Conservation (phyloP, 2,797 vertebrate species). For the Sebastes nivosus region DNA sequence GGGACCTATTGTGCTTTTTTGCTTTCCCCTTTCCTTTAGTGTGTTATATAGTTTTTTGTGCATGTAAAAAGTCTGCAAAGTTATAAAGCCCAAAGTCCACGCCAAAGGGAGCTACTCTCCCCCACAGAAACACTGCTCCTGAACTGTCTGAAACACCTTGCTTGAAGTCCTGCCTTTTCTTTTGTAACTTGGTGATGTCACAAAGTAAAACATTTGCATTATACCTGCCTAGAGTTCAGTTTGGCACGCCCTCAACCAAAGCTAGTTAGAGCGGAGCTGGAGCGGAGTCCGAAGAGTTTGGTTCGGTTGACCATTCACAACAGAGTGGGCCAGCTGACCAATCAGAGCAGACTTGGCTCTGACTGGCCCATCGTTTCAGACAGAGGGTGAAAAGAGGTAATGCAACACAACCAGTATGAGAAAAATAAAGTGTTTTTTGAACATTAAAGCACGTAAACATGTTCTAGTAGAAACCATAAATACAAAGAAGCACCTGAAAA, state of each 20-base stretch:
- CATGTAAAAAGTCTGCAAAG: not conserved
- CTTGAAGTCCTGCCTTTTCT: not conserved
- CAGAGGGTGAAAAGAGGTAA: too few species aligned
- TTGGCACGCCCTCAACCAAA: not conserved
- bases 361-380: too few species aligned
- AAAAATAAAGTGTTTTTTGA: too few species aligned
- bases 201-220: not conserved
- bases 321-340: not conserved
- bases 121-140: not conserved
- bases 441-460: too few species aligned
- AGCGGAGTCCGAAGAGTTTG: not conserved
- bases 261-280: not conserved
- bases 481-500: too few species aligned
- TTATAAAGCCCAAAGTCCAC: not conserved
- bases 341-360: not conserved
- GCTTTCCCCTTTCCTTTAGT: not conserved
- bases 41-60: not conserved
- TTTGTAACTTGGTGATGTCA: not conserved
- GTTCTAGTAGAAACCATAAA: too few species aligned
- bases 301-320: not conserved
- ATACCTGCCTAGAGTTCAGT: too few species aligned
- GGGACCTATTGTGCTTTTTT: not conserved
- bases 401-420: too few species aligned
- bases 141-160: not conserved
- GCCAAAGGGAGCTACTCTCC: not conserved